Evolutionary conservation across 2,888 invertebrate species (phyloP).

Genomic region (Ischnus inquisitorius): DNA sequence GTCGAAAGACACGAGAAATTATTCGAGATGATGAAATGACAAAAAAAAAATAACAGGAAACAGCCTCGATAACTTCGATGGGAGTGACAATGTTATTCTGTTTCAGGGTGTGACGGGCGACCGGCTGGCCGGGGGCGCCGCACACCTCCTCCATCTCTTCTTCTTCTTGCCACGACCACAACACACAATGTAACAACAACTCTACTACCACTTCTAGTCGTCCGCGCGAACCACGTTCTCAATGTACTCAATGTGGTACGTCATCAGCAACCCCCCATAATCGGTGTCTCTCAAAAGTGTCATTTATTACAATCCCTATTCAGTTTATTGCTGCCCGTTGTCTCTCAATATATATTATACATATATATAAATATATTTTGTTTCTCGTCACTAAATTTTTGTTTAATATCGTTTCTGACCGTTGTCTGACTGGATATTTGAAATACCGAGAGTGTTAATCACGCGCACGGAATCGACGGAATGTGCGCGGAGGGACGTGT

Average conservation of each 20-base stretch:
- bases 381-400: neutral
- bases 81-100: slow-evolving; percentile 84
- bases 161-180: slow-evolving; percentile 84
- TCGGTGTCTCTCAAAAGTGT: slow-evolving; percentile 79
- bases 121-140: slow-evolving; percentile 85
- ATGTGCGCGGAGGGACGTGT: slow-evolving; percentile 56
- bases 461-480: slow-evolving; percentile 55
- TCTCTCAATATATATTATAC: slow-evolving; percentile 61
- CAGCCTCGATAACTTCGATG: slow-evolving; percentile 74
- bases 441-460: slow-evolving; percentile 26
- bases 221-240: slow-evolving; percentile 84
- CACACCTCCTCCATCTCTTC: slow-evolving; percentile 85
- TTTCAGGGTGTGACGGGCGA: slow-evolving; percentile 85
- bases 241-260: slow-evolving; percentile 85
- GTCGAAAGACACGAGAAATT: neutral
- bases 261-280: slow-evolving; percentile 80
- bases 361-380: slow-evolving; percentile 31
- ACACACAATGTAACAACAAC: slow-evolving; percentile 83
- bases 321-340: slow-evolving; percentile 67
- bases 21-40: neutral
- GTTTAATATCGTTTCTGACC: slow-evolving; percentile 15
- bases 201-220: slow-evolving; percentile 76
- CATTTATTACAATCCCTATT: slow-evolving; percentile 62
- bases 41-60: slow-evolving; percentile 27
- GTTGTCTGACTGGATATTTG: slow-evolving; percentile 25